These are phyloP conservation scores for Muntiacus muntjak DNA, from an alignment of 2,113 vertebrate genomes.

Conservation along the genomic window DNA sequence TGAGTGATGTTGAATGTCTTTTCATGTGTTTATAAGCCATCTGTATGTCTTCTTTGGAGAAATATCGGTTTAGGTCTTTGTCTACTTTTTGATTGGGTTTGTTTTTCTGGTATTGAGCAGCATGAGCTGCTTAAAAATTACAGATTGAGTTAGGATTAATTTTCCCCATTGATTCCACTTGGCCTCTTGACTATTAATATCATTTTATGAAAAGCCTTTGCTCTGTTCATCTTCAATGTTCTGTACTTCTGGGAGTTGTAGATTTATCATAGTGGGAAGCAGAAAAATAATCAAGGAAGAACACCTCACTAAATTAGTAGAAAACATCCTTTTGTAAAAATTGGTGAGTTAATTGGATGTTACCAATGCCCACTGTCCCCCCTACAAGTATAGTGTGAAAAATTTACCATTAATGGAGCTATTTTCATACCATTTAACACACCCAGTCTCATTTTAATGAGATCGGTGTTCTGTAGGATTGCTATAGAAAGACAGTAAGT, in stretches of 20 bases:
- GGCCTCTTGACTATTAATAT: not conserved
- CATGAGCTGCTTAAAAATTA: not conserved
- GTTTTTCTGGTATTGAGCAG: not conserved
- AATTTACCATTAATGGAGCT: not conserved
- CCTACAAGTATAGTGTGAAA: not conserved
- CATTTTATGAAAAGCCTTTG: not conserved
- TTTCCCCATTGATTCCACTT: not conserved
- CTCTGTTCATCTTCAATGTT: not conserved
- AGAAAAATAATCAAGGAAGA: constrained; percentile 19
- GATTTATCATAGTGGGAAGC: not conserved
- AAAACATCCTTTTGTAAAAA: not conserved
- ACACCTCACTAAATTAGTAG: constrained; percentile 19
- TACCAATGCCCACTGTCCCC: not conserved
- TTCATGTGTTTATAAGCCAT: not conserved
- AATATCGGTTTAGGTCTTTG: not conserved
- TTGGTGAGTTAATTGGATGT: not conserved
- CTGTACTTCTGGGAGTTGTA: not conserved
- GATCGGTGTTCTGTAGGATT: not conserved
- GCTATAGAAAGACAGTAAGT: not conserved
- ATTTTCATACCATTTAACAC: not conserved
- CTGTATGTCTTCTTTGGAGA: not conserved
- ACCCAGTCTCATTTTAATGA: not conserved
- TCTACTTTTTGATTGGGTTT: not conserved
- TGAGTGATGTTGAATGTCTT: not conserved
- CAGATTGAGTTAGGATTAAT: not conserved